Evolutionary conservation across 2,797 vertebrate species (phyloP).

Genomic region (Halcyon chelicuti): DNA sequence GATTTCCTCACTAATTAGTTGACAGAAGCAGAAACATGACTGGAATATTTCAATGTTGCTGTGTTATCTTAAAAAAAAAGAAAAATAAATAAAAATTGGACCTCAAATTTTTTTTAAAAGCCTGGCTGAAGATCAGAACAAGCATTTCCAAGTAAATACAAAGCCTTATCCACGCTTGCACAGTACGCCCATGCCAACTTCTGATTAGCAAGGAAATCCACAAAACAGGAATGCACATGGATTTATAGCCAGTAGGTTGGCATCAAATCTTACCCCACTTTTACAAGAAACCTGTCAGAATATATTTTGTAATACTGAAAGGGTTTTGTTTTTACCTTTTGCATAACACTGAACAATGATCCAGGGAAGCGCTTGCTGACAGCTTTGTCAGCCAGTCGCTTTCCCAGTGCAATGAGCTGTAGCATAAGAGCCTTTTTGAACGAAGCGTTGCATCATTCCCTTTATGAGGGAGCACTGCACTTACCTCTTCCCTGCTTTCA

Average conservation of each 20-base stretch:
- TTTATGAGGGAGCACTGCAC: background rate
- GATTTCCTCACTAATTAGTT: background rate
- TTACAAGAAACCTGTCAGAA: background rate
- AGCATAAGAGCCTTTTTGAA: background rate
- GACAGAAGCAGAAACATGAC: background rate
- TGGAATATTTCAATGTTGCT: background rate
- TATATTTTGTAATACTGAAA: background rate
- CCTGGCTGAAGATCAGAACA: background rate
- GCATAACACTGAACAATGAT: rapidly evolving
- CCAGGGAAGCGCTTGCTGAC: background rate
- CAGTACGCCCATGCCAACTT: rapidly evolving
- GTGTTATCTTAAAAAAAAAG: background rate
- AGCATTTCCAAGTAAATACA: background rate
- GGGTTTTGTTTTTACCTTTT: background rate
- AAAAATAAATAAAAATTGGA: background rate
- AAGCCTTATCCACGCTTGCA: background rate
- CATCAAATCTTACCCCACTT: background rate
- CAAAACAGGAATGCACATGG: background rate
- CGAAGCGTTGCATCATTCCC: background rate
- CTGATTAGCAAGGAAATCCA: background rate
- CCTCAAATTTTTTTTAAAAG: background rate
- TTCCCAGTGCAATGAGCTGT: background rate
- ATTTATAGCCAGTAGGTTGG: background rate
- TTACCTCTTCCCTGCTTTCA: background rate
- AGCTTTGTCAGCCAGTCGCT: background rate